These are phyloP conservation scores for Coenonympha glycerion DNA, from an alignment of 2,888 invertebrate species.

Conservation along the genomic window DNA sequence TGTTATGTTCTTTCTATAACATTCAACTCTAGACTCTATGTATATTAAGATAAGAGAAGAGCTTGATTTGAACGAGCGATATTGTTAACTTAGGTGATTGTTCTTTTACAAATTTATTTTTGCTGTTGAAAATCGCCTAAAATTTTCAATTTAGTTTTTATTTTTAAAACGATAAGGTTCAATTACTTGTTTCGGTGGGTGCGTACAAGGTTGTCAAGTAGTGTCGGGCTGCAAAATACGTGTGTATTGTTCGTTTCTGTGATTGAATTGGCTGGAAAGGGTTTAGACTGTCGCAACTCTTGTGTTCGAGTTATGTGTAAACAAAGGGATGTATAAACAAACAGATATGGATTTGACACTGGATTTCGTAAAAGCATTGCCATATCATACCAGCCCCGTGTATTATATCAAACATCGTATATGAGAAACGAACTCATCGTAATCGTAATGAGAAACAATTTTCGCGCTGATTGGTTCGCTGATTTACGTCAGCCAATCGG, in stretches of 20 bases:
- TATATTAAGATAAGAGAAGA: not conserved
- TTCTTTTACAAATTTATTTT: conserved; percentile 37
- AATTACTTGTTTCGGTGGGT: not conserved
- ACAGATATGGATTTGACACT: no score
- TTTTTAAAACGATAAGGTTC: not conserved
- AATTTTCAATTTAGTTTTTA: conserved; percentile 31
- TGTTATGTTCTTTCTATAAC: not conserved
- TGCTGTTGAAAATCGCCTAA: not conserved
- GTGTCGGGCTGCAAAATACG: conserved; percentile 54
- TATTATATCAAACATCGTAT: no score
- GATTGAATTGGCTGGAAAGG: conserved; percentile 61
- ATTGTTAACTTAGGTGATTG: conserved; percentile 61
- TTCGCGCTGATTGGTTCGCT: no score
- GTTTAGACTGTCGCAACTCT: conserved; percentile 39
- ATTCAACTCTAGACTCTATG: conserved; percentile 25
- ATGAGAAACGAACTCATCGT: no score
- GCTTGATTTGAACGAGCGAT: conserved; percentile 32
- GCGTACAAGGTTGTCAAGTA: conserved; percentile 32
- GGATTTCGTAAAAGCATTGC: no score
- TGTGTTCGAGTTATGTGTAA: conserved; percentile 31
- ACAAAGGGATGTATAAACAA: conserved; percentile 16
- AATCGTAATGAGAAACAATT: no score
- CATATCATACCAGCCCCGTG: no score
- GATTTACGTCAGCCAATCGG: no score
- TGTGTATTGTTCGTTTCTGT: conserved; percentile 62